Evolutionary conservation across 2,888 invertebrate genomes (phyloP).

Genomic region (Nomada fabriciana): DNA sequence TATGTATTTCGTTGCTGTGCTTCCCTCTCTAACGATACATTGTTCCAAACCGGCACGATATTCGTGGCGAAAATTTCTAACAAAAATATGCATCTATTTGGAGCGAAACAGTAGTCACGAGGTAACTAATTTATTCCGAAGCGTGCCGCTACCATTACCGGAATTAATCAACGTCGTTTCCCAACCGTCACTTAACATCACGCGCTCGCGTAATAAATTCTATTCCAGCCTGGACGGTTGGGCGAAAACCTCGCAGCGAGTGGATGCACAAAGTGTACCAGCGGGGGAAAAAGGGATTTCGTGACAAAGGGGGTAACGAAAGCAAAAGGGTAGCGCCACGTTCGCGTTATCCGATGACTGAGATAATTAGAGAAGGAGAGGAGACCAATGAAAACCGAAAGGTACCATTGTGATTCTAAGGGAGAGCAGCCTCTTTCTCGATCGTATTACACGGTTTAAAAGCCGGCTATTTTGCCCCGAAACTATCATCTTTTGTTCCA

Average conservation of each 20-base stretch:
- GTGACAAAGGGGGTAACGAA: constrained; percentile 14
- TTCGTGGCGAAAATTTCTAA: not conserved
- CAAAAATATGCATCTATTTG: not conserved
- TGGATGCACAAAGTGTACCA: not conserved
- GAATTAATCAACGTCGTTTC: not conserved
- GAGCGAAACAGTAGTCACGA: not conserved
- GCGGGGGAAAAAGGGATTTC: not conserved
- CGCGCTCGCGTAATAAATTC: not conserved
- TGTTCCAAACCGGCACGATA: not conserved
- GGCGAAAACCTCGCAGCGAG: not conserved
- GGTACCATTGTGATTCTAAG: constrained; percentile 10
- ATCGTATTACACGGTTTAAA: constrained; percentile 18
- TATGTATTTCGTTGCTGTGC: not conserved
- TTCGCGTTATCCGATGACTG: constrained; percentile 25
- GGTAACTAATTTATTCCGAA: not conserved
- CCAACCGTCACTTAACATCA: not conserved
- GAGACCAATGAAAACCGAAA: constrained; percentile 16
- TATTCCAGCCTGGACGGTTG: not conserved
- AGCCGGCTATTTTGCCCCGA: not conserved
- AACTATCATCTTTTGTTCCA: not conserved
- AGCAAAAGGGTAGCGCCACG: constrained; percentile 12
- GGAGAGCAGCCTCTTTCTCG: not conserved
- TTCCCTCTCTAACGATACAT: not conserved
- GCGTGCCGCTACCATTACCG: not conserved
- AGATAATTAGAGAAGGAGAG: constrained; percentile 40